Base-by-base conservation (phyloP, 2,888 invertebrate species). In the Chrysolina haemoptera region DNA sequence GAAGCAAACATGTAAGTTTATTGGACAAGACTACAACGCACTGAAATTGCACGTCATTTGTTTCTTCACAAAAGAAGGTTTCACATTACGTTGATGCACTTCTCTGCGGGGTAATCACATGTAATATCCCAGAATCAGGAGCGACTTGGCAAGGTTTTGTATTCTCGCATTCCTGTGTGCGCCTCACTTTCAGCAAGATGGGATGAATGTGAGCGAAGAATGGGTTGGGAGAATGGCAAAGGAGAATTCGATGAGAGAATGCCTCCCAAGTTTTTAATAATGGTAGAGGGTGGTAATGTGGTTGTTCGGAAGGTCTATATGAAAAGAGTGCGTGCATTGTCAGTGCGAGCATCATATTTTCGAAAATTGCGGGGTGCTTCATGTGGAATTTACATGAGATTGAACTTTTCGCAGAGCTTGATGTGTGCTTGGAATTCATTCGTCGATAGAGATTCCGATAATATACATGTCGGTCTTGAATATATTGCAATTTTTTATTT, bases 251-350 rank as follows among this genome's bases (percentile, higher is more conserved):
- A 65, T 70, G 53, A 63, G 53, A 72, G 68, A 72, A 72, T 72
- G 72, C 53, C 50, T 66, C 53, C 53, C 72, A 72, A 68, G 53
- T 73, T 73, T 73, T 73, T 68, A 73, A 73, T 73, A 73, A 67
- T 48, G 55, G 35, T 50, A 68, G 68, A 73, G 72, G 68, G 62
- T 68, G 18, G n/a, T 40, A 18, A 62, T 48, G 68, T 16, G 50
- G 67, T 55, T 62, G 62, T 62, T 62, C 63, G 40, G 62, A 68
- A 50, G 63, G 59, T 59, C n/a, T 59, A 59, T 50, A 50, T 59
- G 59, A 16, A 59, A 59, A 35, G 59, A 59, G 35, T 27, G 59
- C 27, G 35, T 59, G 59, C 16, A 59, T 59, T 35, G 59, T 22
- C 55, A 27, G 27, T 35, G 22, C 35, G 59, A n/a, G 59, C 59